Evolutionary conservation across 2,113 vertebrate genomes (phyloP), one percentile per base, ranked within the genome.

Genomic region (Mastomys natalensis): DNA sequence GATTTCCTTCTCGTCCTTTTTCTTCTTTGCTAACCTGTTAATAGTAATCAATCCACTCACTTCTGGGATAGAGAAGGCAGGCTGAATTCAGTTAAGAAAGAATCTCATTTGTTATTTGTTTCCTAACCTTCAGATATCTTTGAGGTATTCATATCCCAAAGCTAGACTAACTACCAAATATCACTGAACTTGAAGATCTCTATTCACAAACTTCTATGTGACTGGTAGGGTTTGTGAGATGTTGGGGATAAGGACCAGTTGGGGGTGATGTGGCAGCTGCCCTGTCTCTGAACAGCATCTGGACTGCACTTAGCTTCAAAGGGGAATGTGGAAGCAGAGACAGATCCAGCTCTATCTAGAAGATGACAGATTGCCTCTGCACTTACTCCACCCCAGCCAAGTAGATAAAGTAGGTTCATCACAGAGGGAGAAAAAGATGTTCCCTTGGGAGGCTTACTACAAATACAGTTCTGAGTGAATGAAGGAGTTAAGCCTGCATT

Each of bases 321-420:
- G 95, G 89, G 93, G 62, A 15, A 31, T 73, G 10, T 6, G 66
- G 90, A 96, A 89, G 76, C 93, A 73, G 92, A 96, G 84, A 70
- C 90, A 76, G 58, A 34, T 34, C 87, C 92, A 91, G 91, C 91
- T 96, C 89, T 87, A 89, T 51, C 58, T 93, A 96, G 94, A 97
- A 95, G 93, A 40, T 2, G 95, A 90, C 94, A 93, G 97, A 97
- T 95, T 96, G 89, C 95, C 95, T 96, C 85, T 86, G 89, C 58
- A 66, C 34, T 19, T 11, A 31, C 55, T 11, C 6, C 29, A 85
- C 7, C 10, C 1, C 45, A 76, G 95, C 87, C 91, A 91, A 96
- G 96, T 9, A 95, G 95, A 97, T 53, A 55, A 95, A 95, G 87
- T 1, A 62, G 86, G 48, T 89, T 96, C n/a, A n/a, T 55, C 40